A percentile compares a stretch with the other conserved stretches of the same genome.
These are phyloP conservation scores for Corythoichthys haematopterus DNA, from an alignment of 2,113 vertebrate genomes.

Conservation along the genomic window DNA sequence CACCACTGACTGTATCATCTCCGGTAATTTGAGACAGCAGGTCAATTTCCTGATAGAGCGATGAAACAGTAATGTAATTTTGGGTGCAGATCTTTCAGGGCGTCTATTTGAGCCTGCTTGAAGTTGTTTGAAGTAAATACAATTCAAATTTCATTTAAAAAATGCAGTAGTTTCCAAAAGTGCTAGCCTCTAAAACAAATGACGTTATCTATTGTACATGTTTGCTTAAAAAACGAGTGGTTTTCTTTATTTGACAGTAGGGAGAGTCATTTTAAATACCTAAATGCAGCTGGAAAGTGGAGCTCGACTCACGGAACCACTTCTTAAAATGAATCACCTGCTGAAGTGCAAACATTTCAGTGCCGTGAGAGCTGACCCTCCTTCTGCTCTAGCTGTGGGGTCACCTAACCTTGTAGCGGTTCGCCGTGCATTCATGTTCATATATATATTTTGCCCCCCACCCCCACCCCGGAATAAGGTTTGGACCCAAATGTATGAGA, in stretches of 20 bases:
- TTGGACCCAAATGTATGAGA: background rate
- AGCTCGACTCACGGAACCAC: background rate
- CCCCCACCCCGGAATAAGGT: background rate
- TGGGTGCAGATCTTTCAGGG: slow-evolving; percentile 1
- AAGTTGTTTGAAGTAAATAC: background rate
- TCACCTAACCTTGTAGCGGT: slow-evolving; percentile 34
- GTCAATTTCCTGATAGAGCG: slow-evolving; percentile 74
- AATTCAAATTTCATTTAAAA: background rate
- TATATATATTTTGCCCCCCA: background rate
- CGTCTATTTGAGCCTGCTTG: background rate
- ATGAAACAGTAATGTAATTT: slow-evolving; percentile 65
- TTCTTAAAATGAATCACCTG: slow-evolving; percentile 18
- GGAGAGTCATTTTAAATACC: background rate
- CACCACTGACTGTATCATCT: slow-evolving; percentile 78
- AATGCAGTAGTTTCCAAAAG: background rate
- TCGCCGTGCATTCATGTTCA: background rate
- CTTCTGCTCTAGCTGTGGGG: slow-evolving; percentile 18
- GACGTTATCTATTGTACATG: too few relatives aligned
- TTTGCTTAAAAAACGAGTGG: background rate
- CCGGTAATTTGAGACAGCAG: slow-evolving; percentile 79
- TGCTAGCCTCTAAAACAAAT: background rate
- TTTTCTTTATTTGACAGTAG: background rate
- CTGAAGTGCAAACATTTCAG: slow-evolving; percentile 6
- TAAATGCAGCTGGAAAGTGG: background rate
- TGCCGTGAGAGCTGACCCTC: background rate